Evolutionary conservation across 2,113 vertebrate genomes (phyloP), one percentile per base, ranked within the genome.

Genomic region (Calcarius ornatus): DNA sequence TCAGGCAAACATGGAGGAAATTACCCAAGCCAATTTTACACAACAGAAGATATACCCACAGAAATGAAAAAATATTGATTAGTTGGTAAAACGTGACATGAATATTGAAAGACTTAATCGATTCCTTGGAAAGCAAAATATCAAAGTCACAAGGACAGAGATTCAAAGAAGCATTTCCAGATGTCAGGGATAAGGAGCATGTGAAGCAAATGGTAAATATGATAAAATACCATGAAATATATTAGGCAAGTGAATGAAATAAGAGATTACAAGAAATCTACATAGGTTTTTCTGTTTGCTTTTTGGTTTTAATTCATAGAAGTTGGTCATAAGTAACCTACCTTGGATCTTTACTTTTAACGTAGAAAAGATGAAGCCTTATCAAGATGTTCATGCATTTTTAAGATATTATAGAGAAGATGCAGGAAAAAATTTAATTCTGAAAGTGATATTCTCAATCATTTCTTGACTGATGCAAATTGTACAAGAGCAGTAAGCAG

Each of bases 271-370:
- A 71, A 54, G 31, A 45, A 85, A 92, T 10, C 17, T n/a, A 86
- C 16, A 22, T 11, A 38, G 4, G 17, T 40, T 35, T 75, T 75
- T 13, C 11, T 2, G 6, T 18, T 81, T 15, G 0, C 1, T 2
- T 28, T n/a, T 6, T n/a, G n/a, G n/a, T 47, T 81, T 64, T 30
- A 14, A 24, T 69, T 78, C n/a, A 60, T 24, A 63, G 13, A 84
- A 70, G 10, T 21, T 70, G 18, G 13, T 73, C 11, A 5, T 60
- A 88, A 72, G 38, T 73, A 81, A 88, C 77, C 31, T 84, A 83
- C 86, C 35, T 90, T 78, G 37, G 23, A 64, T 78, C 56, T 92
- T 94, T 48, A 68, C 6, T 48, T 89, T 89, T 31, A 64, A 71
- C 0, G 3, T 24, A 60, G 70, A 75, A 92, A 88, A 81, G 5